Evolutionary conservation across 2,888 invertebrate species (phyloP).

Genomic region (Mantis religiosa): DNA sequence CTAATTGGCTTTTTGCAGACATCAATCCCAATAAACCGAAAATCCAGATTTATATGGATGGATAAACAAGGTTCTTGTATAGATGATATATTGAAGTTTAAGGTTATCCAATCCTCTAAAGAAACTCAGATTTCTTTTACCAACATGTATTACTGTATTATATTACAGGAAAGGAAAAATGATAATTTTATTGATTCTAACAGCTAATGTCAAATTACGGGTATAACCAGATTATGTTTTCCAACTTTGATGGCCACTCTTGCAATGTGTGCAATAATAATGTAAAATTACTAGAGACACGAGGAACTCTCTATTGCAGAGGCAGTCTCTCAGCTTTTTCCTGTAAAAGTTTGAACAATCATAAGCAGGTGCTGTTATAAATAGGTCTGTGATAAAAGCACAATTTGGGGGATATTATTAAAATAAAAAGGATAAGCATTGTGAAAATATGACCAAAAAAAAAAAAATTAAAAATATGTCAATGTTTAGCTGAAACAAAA

Average conservation of each 20-base stretch:
- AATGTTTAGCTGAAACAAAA: neutral
- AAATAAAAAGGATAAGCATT: neutral
- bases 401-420: neutral
- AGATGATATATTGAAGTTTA: too few species aligned
- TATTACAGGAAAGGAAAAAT: neutral
- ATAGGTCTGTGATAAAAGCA: conserved; percentile 27
- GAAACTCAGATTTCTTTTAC: neutral
- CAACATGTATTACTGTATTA: neutral
- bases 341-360: conserved; percentile 5
- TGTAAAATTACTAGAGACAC: neutral
- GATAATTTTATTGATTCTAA: neutral
- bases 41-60: too few species aligned
- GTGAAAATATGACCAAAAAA: neutral
- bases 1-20: too few species aligned
- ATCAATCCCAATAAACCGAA: too few species aligned
- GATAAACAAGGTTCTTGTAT: too few species aligned
- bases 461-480: too few species aligned
- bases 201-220: neutral
- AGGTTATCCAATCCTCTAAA: too few species aligned
- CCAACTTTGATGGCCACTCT: neutral
- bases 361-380: conserved; percentile 15
- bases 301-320: neutral
- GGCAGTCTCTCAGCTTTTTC: neutral
- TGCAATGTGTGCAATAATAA: neutral
- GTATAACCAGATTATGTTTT: conserved; percentile 3